Base-by-base conservation (phyloP, 1,140 invertebrate genomes). In the Drosophila sproati region DNA sequence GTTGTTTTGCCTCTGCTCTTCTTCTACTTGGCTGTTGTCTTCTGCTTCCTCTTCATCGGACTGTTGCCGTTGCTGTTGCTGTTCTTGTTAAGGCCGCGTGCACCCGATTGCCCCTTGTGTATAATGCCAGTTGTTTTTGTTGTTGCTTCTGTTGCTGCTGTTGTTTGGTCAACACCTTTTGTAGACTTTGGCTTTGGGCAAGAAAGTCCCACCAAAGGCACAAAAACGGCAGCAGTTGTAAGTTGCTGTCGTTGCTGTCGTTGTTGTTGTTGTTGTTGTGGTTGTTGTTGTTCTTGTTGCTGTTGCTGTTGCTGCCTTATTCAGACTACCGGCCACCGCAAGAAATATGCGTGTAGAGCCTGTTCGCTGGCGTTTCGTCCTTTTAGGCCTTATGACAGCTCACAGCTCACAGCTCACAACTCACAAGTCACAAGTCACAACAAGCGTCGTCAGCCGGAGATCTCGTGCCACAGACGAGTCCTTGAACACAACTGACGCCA, bases 101-200 rank as follows among this genome's bases (percentile, higher is more conserved):
- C 73, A 83, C 60, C 62, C 71, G 70, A 75, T 76, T 76, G 81
- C 76, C 72, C 73, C 73, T 75, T 77, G 55, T 66, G 54, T 56
- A 59, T 73, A 57, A 28, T 57, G 37, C 45, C 20, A 20, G 20
- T 20, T 20, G 20, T 20, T 20, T 20, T 20, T 62, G 29, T 31
- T 45, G 55, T 37, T 77, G 75, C n/a, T 50, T 56, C 43, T 55
- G 59, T 47, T 68, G 64, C 47, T 61, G 74, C 63, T 83, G 81
- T 55, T 80, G 78, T 85, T 87, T 87, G 83, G 85, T 74, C 83
- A 87, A 87, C 83, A 88, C 83, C 83, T 88, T 88, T 88, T 88
- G 83, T 89, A 88, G 83, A 88, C 83, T 83, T 77, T 88, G 70
- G 85, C 83, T 89, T 39, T 82, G 77, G 83, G 83, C 85, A 73